Evolutionary conservation across 1,140 invertebrate species (phyloP).

Genomic region (Sarcophaga peregrina): DNA sequence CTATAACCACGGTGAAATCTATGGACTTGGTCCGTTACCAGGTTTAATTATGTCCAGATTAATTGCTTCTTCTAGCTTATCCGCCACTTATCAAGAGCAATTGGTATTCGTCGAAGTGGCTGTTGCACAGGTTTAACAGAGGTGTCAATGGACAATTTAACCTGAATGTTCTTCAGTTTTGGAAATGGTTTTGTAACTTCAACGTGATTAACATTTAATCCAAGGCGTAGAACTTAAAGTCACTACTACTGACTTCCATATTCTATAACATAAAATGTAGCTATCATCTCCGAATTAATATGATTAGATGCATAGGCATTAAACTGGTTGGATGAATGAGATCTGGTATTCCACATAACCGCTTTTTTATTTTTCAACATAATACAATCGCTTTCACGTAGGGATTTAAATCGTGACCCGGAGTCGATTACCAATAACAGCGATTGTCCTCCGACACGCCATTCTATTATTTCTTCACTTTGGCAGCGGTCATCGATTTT

Average conservation of each 20-base stretch:
- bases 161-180: constrained; percentile 50
- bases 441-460: too few species aligned
- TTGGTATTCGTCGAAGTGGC: constrained; percentile 19
- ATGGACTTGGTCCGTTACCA: constrained; percentile 45
- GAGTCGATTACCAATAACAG: too few species aligned
- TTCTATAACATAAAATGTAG: too few species aligned
- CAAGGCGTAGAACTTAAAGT: constrained; percentile 38
- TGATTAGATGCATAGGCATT: too few species aligned
- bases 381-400: too few species aligned
- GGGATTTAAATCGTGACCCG: too few species aligned
- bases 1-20: constrained; percentile 48
- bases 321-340: too few species aligned
- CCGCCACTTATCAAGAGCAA: constrained; percentile 12
- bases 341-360: too few species aligned
- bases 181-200: constrained; percentile 45
- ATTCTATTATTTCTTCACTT: too few species aligned
- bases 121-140: constrained; percentile 22
- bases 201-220: constrained; percentile 7
- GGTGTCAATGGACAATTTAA: background rate
- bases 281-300: too few species aligned
- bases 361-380: too few species aligned
- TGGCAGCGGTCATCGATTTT: too few species aligned
- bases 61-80: constrained; percentile 39
- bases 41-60: constrained; percentile 50
- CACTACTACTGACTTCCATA: constrained; percentile 46